Evolutionary conservation across 1,140 invertebrate genomes (phyloP).

Genomic region (Kradibia gibbosae): DNA sequence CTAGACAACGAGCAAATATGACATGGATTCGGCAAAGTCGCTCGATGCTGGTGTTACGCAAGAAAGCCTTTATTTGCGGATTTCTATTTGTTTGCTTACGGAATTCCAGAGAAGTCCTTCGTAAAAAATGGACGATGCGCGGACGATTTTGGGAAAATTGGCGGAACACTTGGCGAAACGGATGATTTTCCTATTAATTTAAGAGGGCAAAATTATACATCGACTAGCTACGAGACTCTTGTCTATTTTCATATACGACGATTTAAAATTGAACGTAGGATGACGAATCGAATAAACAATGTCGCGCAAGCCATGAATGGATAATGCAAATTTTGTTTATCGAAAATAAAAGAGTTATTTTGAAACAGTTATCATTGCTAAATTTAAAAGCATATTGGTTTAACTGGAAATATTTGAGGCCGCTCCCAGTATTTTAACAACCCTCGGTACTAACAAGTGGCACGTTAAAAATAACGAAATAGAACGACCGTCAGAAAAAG

Average conservation of each 20-base stretch:
- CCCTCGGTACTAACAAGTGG: not conserved
- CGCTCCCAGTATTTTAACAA: not conserved
- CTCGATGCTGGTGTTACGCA: not conserved
- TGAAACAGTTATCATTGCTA: no score
- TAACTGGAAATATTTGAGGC: not conserved
- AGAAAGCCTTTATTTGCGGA: not conserved
- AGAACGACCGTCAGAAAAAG: conserved; percentile 3
- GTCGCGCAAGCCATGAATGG: no score
- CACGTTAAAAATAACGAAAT: conserved; percentile 17
- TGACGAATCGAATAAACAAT: no score
- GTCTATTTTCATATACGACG: no score
- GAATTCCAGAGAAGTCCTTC: not conserved
- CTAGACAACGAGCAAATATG: not conserved
- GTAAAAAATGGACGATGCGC: no score
- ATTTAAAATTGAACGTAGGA: no score
- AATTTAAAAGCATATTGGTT: not conserved
- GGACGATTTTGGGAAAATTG: no score
- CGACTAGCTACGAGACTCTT: no score
- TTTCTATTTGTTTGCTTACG: not conserved
- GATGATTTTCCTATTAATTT: no score
- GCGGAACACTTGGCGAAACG: no score
- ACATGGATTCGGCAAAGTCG: conserved; percentile 1
- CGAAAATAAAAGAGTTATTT: not conserved
- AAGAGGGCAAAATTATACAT: no score
- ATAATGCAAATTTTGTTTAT: not conserved